phyloP scores from a whole-genome alignment of 1,140 invertebrate species.

The Heliconius nattereri region DNA sequence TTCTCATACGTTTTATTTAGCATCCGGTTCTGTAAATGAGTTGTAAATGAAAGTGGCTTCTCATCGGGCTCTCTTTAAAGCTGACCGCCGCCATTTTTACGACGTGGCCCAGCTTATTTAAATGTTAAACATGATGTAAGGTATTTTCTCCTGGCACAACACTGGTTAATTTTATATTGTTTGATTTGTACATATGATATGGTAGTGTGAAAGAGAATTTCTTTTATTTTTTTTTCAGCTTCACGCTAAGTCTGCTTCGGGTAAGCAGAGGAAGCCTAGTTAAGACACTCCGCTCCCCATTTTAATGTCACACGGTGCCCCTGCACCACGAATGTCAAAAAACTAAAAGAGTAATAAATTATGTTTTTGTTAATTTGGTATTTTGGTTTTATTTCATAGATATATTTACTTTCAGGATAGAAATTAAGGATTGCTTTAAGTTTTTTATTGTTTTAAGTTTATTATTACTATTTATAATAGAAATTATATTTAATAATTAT shows the following conservation, averaged over 20 bases:
- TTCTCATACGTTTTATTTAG: slow-evolving; percentile 28
- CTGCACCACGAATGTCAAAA: too few species aligned
- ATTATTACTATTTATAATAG: too few species aligned
- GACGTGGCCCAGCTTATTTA: slow-evolving; percentile 24
- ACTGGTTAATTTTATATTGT: slow-evolving; percentile 12
- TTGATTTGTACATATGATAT: background rate
- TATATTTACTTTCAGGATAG: too few species aligned
- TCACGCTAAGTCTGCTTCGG: too few species aligned
- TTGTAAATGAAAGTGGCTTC: slow-evolving; percentile 35
- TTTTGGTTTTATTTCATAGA: too few species aligned
- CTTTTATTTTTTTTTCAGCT: background rate
- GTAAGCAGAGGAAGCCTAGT: too few species aligned
- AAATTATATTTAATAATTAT: too few species aligned
- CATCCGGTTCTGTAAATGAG: slow-evolving; percentile 34
- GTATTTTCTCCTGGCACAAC: slow-evolving; percentile 21
- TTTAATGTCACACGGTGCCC: background rate
- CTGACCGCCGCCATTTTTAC: slow-evolving; percentile 28
- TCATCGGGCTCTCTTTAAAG: slow-evolving; percentile 25
- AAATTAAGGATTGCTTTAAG: too few species aligned
- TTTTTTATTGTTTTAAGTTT: too few species aligned
- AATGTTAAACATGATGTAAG: slow-evolving; percentile 28
- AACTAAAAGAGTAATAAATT: too few species aligned
- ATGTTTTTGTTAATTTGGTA: too few species aligned
- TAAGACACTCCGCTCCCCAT: too few species aligned
- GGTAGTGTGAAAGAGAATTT: background rate